Evolutionary conservation across 2,797 vertebrate species (phyloP).

Genomic region (Dallia pectoralis): DNA sequence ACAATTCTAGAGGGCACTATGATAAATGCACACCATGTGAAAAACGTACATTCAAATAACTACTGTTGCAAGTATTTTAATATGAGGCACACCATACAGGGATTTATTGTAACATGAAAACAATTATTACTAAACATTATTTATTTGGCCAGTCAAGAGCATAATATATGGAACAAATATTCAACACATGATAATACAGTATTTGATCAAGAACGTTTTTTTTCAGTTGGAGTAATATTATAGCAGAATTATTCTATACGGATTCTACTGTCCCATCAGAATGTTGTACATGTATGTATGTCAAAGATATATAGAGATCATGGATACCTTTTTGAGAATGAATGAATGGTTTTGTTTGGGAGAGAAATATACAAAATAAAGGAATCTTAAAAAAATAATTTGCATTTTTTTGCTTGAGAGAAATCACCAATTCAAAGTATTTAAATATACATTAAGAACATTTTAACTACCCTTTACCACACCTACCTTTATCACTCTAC

Average conservation of each 20-base stretch:
- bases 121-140: not conserved
- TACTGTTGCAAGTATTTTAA: slow-evolving; percentile 57
- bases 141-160: not conserved
- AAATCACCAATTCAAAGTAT: not conserved
- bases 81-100: slow-evolving; percentile 29
- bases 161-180: not conserved
- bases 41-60: slow-evolving; percentile 77
- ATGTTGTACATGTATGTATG: not conserved
- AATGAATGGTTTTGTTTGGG: slow-evolving; percentile 5
- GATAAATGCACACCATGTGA: slow-evolving; percentile 78
- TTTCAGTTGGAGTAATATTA: not conserved
- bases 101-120: not conserved
- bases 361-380: not conserved
- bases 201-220: slow-evolving; percentile 5
- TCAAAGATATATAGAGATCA: not conserved
- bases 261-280: not conserved
- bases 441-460: not conserved
- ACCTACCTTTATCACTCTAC: too few relatives aligned
- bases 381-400: slow-evolving; percentile 4
- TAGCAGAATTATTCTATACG: not conserved
- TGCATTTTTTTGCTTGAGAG: not conserved
- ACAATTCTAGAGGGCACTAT: slow-evolving; percentile 41
- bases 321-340: slow-evolving; percentile 1
- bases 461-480: not conserved
- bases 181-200: not conserved